Evolutionary conservation across 2,113 vertebrate genomes (phyloP).

Genomic region (Triplophysa tibetana): DNA sequence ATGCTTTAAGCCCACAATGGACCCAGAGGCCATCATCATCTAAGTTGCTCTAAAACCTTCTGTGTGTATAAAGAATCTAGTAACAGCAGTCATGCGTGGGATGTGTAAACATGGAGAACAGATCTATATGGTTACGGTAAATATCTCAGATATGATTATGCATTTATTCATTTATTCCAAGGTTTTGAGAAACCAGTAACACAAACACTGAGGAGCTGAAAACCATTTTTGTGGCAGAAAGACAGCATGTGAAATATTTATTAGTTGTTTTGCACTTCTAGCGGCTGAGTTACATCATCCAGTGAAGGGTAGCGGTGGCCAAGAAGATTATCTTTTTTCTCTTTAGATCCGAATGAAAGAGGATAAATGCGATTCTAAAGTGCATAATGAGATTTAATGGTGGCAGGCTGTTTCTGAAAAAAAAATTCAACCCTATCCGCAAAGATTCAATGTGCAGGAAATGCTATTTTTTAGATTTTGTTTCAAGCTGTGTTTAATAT

Average conservation of each 20-base stretch:
- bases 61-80: background rate
- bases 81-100: background rate
- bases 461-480: constrained; percentile 1
- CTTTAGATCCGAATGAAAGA: constrained; percentile 13
- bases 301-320: background rate
- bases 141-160: background rate
- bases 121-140: background rate
- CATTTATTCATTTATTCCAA: background rate
- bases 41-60: background rate
- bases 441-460: background rate
- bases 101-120: background rate
- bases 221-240: background rate
- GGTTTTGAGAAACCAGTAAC: background rate
- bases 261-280: background rate
- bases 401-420: background rate
- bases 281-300: background rate
- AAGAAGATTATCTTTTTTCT: background rate
- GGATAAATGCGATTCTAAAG: background rate
- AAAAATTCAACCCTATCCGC: background rate
- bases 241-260: background rate
- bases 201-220: background rate
- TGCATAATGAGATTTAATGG: background rate
- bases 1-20: too few species aligned
- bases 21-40: background rate
- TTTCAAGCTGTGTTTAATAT: background rate